A percentile compares a stretch with the other conserved stretches of the same genome.
Conservation (phyloP, 2,888 invertebrate species). For the Tetheella fluctuosa region DNA sequence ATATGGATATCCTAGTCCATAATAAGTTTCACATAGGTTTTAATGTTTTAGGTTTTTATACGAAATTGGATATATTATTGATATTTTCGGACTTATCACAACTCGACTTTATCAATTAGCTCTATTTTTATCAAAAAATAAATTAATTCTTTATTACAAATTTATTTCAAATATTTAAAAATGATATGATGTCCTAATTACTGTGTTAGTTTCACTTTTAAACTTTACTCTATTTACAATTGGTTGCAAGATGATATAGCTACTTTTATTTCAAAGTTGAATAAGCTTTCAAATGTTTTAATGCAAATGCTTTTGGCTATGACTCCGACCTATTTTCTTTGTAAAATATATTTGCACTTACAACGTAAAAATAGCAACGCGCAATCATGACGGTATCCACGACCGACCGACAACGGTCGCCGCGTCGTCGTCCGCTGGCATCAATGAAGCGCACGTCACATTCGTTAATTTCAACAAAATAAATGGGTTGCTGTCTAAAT, state of each 20-base stretch:
- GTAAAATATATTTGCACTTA: conserved; percentile 7
- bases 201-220: no score
- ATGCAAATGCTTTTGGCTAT: neutral
- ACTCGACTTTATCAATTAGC: no score
- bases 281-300: neutral
- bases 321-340: neutral
- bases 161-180: neutral
- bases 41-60: no score
- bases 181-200: no score
- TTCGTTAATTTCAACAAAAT: neutral
- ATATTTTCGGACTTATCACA: no score
- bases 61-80: no score
- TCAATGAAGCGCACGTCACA: conserved; percentile 5
- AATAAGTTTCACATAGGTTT: no score
- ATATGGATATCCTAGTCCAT: no score
- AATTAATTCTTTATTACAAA: no score
- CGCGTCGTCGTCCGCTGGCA: neutral
- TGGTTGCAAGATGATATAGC: neutral
- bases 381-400: neutral
- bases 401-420: neutral
- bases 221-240: neutral
- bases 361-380: neutral
- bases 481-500: neutral
- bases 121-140: no score
- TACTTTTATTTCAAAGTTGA: conserved; percentile 5